Evolutionary conservation across 1,140 invertebrate species (phyloP), one percentile per base, ranked within the genome.

Genomic region (Lasioglossum baleicum): DNA sequence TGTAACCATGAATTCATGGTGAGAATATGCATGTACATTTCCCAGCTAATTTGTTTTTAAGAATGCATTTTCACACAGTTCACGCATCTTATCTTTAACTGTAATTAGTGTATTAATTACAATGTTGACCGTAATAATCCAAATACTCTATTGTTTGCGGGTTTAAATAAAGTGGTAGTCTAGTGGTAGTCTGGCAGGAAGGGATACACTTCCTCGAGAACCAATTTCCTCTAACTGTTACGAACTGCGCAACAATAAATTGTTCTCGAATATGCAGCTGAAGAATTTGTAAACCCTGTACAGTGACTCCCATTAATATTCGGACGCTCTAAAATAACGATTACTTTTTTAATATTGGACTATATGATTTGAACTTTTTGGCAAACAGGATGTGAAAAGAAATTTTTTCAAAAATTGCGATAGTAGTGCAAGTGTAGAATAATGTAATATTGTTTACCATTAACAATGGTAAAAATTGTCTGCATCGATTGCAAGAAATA

Each of bases 151-250:
- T 70, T 78, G 68, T 78, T 72, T n/a, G 20, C 35, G 5, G 48
- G 75, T 56, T 53, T 31, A 26, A 71, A 51, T 71, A 15, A 60
- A 75, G 65, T 60, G 75, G 60, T 17, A 22, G 58, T 53, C 60
- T 64, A 65, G 15, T 78, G 68, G 40, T 31, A 42, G 68, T 64
- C 69, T 42, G 48, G 20, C 75, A 15, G 68, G 58, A 64, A 78
- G 75, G 67, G 75, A 72, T 78, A 72, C 75, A 78, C 68, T 78
- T 78, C 75, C 67, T 71, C 67, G 48, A 64, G 58, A 72, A 78
- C 48, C 35, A 78, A 78, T 78, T 78, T 78, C 75, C 75, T 53
- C 68, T 72, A 72, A 64, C 75, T 64, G 58, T 56, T 64, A 64
- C 75, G 44, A 35, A 60, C 42, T 13, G 61, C 44, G 53, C 22